Base-by-base conservation (phyloP, 2,888 invertebrate species). In the Oxytorus armatus region DNA sequence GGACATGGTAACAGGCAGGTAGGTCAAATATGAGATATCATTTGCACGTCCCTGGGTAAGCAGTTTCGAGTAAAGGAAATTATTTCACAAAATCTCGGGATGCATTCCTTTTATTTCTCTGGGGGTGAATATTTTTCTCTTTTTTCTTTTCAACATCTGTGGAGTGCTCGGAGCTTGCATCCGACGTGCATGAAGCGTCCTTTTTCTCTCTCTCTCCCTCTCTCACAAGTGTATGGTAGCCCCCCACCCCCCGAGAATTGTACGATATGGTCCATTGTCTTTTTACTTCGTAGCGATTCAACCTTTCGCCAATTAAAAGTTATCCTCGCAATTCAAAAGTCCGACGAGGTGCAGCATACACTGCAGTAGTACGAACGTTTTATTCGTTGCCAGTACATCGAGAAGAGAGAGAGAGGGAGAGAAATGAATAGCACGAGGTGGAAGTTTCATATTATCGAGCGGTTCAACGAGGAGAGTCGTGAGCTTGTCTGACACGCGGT, bases 281-380 rank as follows among this genome's bases (percentile, higher is more conserved):
- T 65, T 74, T 65, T 47, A 49, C 36, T 57, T 66, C 69, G 57
- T 16, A 57, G 49, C 55, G 51, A 51, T 65, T 72, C 65, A 65
- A 72, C 66, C 65, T 76, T 59, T 75, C 70, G 55, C 76, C 73
- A 80, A 80, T 80, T 80, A 76, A 80, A 80, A 73, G 61, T 76
- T 76, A 68, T 42, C 36, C 68, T 73, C 47, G 68, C 29, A 49
- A 76, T 76, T 80, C 72, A 72, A 10, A n/a, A 68, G 51, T 47
- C 18, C 39, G 55, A 66, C 47, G 61, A 25, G 44, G 51, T 53
- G 57, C 39, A 59, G 66, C 14, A 14, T 10, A 33, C 57, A 44
- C 42, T 29, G 29, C 36, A 53, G 29, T 72, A 70, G 61, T 51
- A 36, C 59, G 66, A 79, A 72, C 63, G 42, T 70, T 75, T 70